These are phyloP conservation scores for Petroica traversi DNA, from an alignment of 2,113 vertebrate species.

Conservation along the genomic window DNA sequence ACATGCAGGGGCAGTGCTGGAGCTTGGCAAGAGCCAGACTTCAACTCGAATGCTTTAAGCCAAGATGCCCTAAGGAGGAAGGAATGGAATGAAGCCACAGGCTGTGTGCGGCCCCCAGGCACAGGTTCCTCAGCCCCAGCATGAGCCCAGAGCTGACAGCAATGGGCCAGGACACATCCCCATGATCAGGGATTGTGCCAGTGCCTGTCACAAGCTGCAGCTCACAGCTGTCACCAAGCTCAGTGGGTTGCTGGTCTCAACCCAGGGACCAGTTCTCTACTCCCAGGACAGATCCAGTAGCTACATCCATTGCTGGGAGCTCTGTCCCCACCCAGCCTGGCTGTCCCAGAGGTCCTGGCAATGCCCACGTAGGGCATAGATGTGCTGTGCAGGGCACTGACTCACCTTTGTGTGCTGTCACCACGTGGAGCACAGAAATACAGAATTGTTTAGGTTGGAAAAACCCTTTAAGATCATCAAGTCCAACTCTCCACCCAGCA, in stretches of 20 bases:
- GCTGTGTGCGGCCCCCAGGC: background rate
- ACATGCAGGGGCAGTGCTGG: background rate
- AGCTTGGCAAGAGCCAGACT: background rate
- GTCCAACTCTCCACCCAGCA: background rate
- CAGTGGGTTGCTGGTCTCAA: background rate
- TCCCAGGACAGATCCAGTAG: background rate
- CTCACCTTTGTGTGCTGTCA: background rate
- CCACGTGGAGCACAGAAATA: background rate
- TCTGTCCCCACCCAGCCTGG: background rate
- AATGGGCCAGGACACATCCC: background rate
- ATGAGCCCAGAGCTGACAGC: background rate
- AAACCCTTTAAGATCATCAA: background rate
- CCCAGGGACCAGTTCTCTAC: background rate
- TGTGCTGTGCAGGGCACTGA: background rate
- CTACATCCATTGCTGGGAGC: background rate
- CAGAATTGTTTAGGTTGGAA: background rate
- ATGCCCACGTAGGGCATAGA: background rate
- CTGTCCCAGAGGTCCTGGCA: background rate
- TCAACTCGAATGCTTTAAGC: background rate
- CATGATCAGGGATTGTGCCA: background rate
- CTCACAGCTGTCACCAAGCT: background rate
- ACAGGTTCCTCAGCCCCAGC: background rate
- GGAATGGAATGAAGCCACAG: background rate
- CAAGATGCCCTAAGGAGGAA: background rate
- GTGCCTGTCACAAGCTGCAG: background rate